These are phyloP conservation scores for Brachyrhaphis roseni DNA, from an alignment of 2,797 vertebrate genomes.

Conservation along the genomic window DNA sequence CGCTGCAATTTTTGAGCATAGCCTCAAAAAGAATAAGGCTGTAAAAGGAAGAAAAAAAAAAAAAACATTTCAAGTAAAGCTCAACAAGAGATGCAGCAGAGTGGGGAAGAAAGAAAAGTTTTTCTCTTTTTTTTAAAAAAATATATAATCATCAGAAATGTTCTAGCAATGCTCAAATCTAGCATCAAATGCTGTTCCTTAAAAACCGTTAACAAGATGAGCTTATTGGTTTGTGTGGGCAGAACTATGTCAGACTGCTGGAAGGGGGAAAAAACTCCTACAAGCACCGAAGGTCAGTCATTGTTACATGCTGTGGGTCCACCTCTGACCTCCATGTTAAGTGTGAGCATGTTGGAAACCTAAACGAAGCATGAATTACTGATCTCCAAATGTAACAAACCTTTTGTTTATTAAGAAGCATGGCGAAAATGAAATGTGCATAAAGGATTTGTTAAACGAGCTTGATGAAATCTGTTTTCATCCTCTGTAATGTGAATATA, in stretches of 20 bases:
- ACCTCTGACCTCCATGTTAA: conserved; percentile 52
- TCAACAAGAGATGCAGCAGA: not conserved
- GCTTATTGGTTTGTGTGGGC: conserved; percentile 11
- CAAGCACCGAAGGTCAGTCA: conserved; percentile 10
- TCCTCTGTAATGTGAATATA: conserved; percentile 24
- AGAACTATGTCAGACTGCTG: conserved; percentile 9
- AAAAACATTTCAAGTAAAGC: not conserved
- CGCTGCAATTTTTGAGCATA: not conserved
- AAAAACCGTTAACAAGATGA: not conserved
- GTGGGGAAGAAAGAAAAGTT: not conserved
- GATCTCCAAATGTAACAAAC: not conserved
- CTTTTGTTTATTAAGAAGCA: conserved; percentile 25
- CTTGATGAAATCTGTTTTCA: conserved; percentile 13
- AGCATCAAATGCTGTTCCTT: not conserved
- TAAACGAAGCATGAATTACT: conserved; percentile 32
- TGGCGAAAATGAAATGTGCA: conserved; percentile 21
- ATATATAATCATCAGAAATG: not conserved
- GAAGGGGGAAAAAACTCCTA: conserved; percentile 10
- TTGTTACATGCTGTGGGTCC: conserved; percentile 13
- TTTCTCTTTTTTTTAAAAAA: not conserved
- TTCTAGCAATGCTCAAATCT: not conserved
- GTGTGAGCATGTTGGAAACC: conserved; percentile 12
- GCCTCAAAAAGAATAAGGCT: not conserved
- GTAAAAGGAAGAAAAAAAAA: not conserved
- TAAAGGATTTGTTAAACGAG: conserved; percentile 24